A percentile compares a stretch with the other conserved stretches of the same genome.
Conservation (phyloP, 2,113 vertebrate genomes). For the Aythya baeri region DNA sequence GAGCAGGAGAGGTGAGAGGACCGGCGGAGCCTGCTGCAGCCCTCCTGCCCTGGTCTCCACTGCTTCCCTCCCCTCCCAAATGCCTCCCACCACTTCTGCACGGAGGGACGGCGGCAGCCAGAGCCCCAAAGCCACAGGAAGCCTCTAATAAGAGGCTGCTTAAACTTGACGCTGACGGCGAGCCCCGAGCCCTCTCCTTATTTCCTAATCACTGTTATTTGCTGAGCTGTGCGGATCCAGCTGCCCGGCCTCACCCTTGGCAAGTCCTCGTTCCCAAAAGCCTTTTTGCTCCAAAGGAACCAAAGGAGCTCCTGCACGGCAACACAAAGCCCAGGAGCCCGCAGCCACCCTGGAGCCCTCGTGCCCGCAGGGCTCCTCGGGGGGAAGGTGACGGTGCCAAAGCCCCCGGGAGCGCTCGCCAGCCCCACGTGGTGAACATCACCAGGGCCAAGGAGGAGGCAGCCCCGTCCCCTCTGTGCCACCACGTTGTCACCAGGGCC, state of each 20-base stretch:
- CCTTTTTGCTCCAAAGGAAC: not conserved
- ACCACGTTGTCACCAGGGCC: not conserved
- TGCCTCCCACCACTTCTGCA: not conserved
- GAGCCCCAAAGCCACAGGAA: constrained; percentile 55
- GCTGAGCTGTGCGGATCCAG: constrained; percentile 33
- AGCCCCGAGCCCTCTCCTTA: constrained; percentile 34
- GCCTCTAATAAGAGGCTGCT: constrained; percentile 63
- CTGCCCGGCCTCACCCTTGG: not conserved
- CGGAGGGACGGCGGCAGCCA: not conserved
- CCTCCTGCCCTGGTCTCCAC: not conserved
- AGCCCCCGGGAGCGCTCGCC: not conserved
- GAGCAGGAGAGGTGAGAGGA: not conserved
- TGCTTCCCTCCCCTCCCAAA: not conserved
- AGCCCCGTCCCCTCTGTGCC: not conserved
- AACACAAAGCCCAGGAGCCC: not conserved
- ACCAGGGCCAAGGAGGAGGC: not conserved
- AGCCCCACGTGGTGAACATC: rapidly evolving
- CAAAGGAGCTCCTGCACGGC: not conserved
- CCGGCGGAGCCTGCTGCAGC: not conserved
- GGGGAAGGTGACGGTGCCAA: not conserved
- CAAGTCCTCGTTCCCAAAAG: not conserved
- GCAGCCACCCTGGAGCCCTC: not conserved
- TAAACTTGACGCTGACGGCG: constrained; percentile 5
- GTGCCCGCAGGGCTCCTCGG: rapidly evolving
- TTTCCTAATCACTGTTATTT: constrained; percentile 49